Conservation (phyloP, 1,140 invertebrate species). For the Akabosia matsudoensis region DNA sequence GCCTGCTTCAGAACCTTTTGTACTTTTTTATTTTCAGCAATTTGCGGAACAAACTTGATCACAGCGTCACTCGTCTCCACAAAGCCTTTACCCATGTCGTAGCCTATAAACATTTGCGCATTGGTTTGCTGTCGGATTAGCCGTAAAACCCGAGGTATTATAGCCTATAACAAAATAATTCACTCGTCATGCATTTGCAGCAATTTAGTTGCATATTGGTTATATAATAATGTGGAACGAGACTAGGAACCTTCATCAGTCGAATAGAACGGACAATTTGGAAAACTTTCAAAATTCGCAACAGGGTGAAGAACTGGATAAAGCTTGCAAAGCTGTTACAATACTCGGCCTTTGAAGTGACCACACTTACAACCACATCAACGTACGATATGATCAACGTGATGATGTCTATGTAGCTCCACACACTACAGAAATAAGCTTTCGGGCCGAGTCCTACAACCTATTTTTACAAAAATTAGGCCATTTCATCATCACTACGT, state of each 20-base stretch:
- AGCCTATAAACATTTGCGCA: conserved; percentile 50
- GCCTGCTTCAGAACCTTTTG: conserved; percentile 50
- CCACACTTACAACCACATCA: no score
- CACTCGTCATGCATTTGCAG: no score
- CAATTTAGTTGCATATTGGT: no score
- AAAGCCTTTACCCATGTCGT: conserved; percentile 56
- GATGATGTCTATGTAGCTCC: conserved; percentile 2
- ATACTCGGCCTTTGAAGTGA: no score
- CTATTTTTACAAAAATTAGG: neutral
- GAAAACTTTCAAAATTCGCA: no score
- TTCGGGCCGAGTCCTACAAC: neutral
- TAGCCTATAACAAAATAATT: conserved; percentile 18
- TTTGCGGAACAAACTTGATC: conserved; percentile 55
- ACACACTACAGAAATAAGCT: neutral
- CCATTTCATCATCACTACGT: no score
- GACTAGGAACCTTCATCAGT: no score
- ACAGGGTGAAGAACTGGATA: no score
- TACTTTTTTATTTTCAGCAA: conserved; percentile 56
- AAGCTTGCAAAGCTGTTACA: no score
- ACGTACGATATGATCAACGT: neutral
- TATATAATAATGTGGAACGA: no score
- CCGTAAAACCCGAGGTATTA: conserved; percentile 42
- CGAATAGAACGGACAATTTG: no score
- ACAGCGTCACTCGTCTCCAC: conserved; percentile 59
- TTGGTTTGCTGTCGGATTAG: conserved; percentile 49